A percentile compares a stretch with the other conserved stretches of the same genome.
Conservation (phyloP, 1,140 invertebrate species). For the Ips typographus region DNA sequence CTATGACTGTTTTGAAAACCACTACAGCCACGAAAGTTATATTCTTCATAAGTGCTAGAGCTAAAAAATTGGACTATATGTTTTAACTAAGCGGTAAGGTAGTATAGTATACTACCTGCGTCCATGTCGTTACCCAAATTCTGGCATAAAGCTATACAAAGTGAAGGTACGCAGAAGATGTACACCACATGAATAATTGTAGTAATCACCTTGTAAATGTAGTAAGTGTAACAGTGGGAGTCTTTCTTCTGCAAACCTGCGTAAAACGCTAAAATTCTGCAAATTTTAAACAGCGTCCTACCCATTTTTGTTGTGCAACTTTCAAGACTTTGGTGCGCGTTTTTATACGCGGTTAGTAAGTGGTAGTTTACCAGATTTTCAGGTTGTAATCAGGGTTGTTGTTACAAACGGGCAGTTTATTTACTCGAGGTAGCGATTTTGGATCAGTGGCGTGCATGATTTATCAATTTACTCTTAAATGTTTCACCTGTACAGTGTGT, state of each 20-base stretch:
- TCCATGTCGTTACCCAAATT: slow-evolving; percentile 2
- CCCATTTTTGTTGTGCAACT: no score
- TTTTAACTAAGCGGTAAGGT: background rate
- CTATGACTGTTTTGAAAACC: background rate
- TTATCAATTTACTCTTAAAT: no score
- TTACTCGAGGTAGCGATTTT: no score
- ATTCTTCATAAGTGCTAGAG: background rate
- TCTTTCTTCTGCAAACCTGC: background rate
- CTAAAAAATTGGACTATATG: background rate
- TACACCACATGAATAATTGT: background rate
- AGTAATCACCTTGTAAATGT: background rate
- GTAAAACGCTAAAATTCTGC: background rate
- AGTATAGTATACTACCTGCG: background rate
- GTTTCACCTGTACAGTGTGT: no score
- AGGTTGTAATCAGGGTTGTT: no score
- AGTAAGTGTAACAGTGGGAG: background rate
- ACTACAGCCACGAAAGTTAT: slow-evolving; percentile 3
- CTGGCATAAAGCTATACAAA: background rate
- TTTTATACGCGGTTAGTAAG: no score
- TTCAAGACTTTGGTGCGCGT: no score
- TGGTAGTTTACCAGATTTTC: no score
- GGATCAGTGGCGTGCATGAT: no score
- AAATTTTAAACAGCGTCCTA: slow-evolving; percentile 1
- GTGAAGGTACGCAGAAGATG: slow-evolving; percentile 6
- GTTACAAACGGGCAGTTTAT: no score